Conservation (phyloP, 2,113 vertebrate species). For the Stigmatopora nigra region DNA sequence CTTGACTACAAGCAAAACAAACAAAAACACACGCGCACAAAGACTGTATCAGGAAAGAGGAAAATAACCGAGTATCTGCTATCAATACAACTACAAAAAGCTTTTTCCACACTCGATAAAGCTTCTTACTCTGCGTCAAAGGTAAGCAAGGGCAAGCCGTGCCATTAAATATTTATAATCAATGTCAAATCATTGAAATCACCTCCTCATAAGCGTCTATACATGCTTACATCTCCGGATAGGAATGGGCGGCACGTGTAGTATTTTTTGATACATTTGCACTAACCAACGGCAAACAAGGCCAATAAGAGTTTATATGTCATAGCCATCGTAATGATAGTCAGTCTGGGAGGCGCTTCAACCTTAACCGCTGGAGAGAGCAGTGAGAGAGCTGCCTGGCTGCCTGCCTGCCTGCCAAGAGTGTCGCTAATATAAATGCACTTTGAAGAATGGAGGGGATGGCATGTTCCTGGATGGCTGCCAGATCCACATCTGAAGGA, state of each 20-base stretch:
- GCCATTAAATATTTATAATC: slow-evolving; percentile 65
- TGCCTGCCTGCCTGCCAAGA: slow-evolving; percentile 52
- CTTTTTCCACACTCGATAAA: slow-evolving; percentile 43
- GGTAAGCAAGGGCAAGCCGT: slow-evolving; percentile 56
- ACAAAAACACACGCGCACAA: neutral
- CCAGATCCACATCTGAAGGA: slow-evolving; percentile 56
- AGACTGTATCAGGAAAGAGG: slow-evolving; percentile 16
- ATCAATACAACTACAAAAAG: slow-evolving; percentile 55
- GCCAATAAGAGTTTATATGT: slow-evolving; percentile 68
- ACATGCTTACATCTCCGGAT: slow-evolving; percentile 18
- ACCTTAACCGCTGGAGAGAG: slow-evolving; percentile 52
- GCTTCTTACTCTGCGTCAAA: slow-evolving; percentile 53
- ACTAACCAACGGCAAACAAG: slow-evolving; percentile 68
- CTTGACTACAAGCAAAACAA: neutral
- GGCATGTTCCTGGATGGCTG: slow-evolving; percentile 57
- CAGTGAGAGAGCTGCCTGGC: neutral
- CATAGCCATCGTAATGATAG: slow-evolving; percentile 65
- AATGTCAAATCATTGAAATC: slow-evolving; percentile 54
- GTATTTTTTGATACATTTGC: slow-evolving; percentile 59
- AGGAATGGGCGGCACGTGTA: slow-evolving; percentile 43
- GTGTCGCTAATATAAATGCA: slow-evolving; percentile 66
- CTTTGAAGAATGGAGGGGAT: slow-evolving; percentile 67
- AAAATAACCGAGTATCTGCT: neutral
- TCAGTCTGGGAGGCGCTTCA: slow-evolving; percentile 63
- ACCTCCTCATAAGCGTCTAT: slow-evolving; percentile 51